Conservation (phyloP, 2,797 vertebrate species). For the Buphagus erythrorhynchus region DNA sequence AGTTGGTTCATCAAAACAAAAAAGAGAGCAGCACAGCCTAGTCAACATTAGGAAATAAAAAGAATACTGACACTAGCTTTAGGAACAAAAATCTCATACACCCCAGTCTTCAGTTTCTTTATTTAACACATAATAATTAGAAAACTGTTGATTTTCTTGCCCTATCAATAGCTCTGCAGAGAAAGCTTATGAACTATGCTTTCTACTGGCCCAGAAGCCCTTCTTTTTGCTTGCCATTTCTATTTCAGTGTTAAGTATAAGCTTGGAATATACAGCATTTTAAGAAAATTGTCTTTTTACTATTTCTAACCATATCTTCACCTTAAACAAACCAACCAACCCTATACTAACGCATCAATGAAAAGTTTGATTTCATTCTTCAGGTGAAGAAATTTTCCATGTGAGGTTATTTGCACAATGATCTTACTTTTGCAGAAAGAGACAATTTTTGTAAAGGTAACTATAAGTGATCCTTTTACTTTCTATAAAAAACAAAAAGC, state of each 20-base stretch:
- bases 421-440: background rate
- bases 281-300: background rate
- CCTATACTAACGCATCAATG: background rate
- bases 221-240: background rate
- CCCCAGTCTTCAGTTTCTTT: background rate
- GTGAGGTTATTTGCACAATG: background rate
- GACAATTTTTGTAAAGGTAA: background rate
- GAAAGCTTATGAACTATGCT: background rate
- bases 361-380: background rate
- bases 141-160: background rate
- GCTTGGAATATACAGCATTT: background rate
- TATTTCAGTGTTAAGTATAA: background rate
- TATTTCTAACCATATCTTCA: background rate
- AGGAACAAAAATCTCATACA: background rate
- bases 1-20: background rate
- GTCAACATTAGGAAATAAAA: background rate
- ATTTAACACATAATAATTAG: background rate
- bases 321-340: background rate
- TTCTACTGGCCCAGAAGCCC: background rate
- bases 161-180: background rate
- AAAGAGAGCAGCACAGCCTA: background rate
- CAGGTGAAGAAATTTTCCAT: background rate
- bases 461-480: background rate
- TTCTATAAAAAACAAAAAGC: rapidly evolving
- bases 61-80: background rate